Base-by-base conservation (phyloP, 2,113 vertebrate species). In the Gobiocypris rarus region DNA sequence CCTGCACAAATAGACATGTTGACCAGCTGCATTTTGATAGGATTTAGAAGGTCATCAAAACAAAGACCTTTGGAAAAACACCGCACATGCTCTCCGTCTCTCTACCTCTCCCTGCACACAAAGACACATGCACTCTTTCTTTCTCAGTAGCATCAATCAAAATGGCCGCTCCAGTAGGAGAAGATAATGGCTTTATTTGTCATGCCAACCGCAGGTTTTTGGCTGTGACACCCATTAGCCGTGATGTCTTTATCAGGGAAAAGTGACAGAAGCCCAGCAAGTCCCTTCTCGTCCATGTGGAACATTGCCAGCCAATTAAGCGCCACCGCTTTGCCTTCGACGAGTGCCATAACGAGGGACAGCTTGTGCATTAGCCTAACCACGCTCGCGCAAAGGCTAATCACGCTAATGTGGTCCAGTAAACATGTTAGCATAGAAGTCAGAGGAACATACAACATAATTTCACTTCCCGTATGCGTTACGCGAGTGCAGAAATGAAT, bases 151-250 rank as follows among this genome's bases (percentile, higher is more conserved):
- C 89, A 93, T 93, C 92, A 91, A 92, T 93, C 93, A 94, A 91
- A 92, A 89, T 90, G 91, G 90, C 90, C 91, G 88, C 89, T 91
- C 88, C 87, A 89, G 91, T 90, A 91, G 38, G 38, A 38, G 87
- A 88, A 91, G 91, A 93, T 94, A 94, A 93, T 93, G 85, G 89
- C 86, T 89, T 92, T 94, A 93, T 93, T 93, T 91, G 91, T 94
- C 92, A 92, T 93, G 93, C 92, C 93, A 93, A 90, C 88, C 52
- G 75, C 89, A 78, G 89, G 91, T 85, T 89, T 88, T 86, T 91
- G 86, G 89, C 88, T 78, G 75, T 87, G 73, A 38, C 91, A 90
- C 93, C 91, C 90, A 89, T 90, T 92, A 91, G 91, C 89, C 63
- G 87, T 92, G 90, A 94, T 91, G 91, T 93, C 91, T 94, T 93